Conservation (phyloP, 2,888 invertebrate species). For the Harpagoxenus sublaevis region DNA sequence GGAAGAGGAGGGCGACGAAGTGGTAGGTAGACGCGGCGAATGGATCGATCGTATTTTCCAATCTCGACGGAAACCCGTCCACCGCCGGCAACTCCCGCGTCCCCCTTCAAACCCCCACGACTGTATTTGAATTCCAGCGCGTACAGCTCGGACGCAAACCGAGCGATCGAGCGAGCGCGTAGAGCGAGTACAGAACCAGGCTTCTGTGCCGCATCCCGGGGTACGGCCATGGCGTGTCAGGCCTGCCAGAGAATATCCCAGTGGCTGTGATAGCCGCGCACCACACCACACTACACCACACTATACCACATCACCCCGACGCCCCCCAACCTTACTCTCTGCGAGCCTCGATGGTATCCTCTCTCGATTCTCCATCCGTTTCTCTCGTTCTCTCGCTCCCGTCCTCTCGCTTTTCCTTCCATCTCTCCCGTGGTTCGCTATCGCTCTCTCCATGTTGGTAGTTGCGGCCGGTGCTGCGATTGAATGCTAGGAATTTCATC, state of each 20-base stretch:
- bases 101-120: conserved; percentile 42
- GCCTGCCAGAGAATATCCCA: conserved; percentile 65
- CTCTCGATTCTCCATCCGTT: conserved; percentile 17
- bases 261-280: conserved; percentile 62
- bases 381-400: conserved; percentile 32
- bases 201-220: conserved; percentile 63
- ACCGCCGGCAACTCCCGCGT: conserved; percentile 63
- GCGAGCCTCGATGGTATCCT: conserved; percentile 31
- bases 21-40: conserved; percentile 32
- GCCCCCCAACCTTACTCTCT: conserved; percentile 38
- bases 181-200: conserved; percentile 69
- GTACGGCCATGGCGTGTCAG: conserved; percentile 66
- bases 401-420: conserved; percentile 1
- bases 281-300: conserved; percentile 26
- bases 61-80: conserved; percentile 77
- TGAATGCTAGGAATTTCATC: conserved; percentile 86
- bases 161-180: conserved; percentile 66
- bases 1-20: conserved; percentile 26
- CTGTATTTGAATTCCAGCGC: conserved; percentile 68
- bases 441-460: conserved; percentile 73
- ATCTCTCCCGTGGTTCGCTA: conserved; percentile 38
- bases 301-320: conserved; percentile 16
- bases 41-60: conserved; percentile 78
- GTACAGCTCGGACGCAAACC: conserved; percentile 70
- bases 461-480: conserved; percentile 84